Conservation (phyloP, 2,888 invertebrate genomes). For the Bembecia ichneumoniformis region DNA sequence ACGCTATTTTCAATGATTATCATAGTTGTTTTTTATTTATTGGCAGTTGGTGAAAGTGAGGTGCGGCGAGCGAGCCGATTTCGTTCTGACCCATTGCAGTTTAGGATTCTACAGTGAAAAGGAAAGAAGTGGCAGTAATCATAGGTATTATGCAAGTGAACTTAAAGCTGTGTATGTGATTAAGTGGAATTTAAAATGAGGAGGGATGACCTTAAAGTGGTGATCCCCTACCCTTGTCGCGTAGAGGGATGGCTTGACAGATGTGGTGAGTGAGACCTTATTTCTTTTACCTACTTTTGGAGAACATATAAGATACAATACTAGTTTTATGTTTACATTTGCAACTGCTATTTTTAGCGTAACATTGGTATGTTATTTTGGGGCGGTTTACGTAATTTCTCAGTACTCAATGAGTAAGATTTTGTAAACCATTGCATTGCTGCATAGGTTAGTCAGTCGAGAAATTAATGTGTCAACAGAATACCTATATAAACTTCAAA, state of each 20-base stretch:
- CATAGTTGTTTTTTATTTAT: constrained; percentile 35
- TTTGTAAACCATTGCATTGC: constrained; percentile 1
- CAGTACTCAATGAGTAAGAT: constrained; percentile 41
- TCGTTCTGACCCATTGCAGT: constrained; percentile 1
- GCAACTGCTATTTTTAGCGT: constrained; percentile 30
- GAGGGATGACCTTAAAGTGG: constrained; percentile 33
- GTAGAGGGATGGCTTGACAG: constrained; percentile 64
- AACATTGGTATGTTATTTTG: constrained; percentile 46
- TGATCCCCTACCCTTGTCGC: constrained; percentile 58
- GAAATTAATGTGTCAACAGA: too few relatives aligned
- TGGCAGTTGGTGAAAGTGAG: constrained; percentile 59
- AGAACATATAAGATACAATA: neutral
- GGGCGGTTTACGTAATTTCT: constrained; percentile 51
- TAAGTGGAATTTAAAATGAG: constrained; percentile 42
- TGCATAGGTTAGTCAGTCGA: too few relatives aligned
- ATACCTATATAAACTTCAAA: too few relatives aligned
- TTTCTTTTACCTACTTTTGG: neutral
- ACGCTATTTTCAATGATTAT: constrained; percentile 24
- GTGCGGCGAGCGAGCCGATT: constrained; percentile 25
- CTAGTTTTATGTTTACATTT: constrained; percentile 9
- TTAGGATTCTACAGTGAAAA: constrained; percentile 3
- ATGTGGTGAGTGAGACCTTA: constrained; percentile 47
- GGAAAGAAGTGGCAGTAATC: constrained; percentile 6
- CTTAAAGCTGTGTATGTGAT: constrained; percentile 24
- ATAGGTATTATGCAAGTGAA: neutral